Evolutionary conservation across 2,888 invertebrate genomes (phyloP), one percentile per base, ranked within the genome.

Genomic region (Drosophila infuscata): DNA sequence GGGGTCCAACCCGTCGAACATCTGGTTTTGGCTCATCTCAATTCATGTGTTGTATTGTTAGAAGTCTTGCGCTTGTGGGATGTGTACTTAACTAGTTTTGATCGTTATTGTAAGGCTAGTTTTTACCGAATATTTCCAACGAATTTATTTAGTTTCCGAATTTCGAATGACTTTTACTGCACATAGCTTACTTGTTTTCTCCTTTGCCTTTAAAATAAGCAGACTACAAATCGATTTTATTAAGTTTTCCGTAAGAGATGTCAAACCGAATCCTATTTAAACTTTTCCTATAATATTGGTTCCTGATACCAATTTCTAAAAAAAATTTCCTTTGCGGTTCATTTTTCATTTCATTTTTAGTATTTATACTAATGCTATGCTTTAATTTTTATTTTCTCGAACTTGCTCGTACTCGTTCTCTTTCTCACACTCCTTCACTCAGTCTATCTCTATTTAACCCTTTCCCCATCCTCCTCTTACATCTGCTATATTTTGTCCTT

Each of bases 1-100:
- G 4, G 79, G 60, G 0, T 76, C 71, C 0, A 20, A 35, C 8
- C 74, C 70, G 0, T 68, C 32, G 29, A 25, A 56, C 9, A 36
- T 17, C 0, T 9, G 32, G 5, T 32, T 30, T 29, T 9, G 6
- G 46, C 8, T 51, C 79, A 82, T 81, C 25, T 29, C 20, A n/a
- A 43, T 15, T 46, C 33, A 35, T 36, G 35, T 51, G 8, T 49
- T 49, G 3, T 33, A 9, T 51, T 51, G 17, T 51, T n/a, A 9
- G 15, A 9, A 17, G 48, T 8, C 29, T 3, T 20, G 7, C 7
- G 8, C 25, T 46, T 20, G 2, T 43, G 43, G 3, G 43, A 5
- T 43, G 20, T 43, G 20, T 46, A 15, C 15, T 25, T 25, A 15
- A 46, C 46, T 15, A 25, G 15, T 46, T 25, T 8, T 46, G 15